A percentile compares a stretch with the other conserved stretches of the same genome.
These are phyloP conservation scores for Xestia c-nigrum DNA, from an alignment of 2,888 invertebrate species.

Conservation along the genomic window DNA sequence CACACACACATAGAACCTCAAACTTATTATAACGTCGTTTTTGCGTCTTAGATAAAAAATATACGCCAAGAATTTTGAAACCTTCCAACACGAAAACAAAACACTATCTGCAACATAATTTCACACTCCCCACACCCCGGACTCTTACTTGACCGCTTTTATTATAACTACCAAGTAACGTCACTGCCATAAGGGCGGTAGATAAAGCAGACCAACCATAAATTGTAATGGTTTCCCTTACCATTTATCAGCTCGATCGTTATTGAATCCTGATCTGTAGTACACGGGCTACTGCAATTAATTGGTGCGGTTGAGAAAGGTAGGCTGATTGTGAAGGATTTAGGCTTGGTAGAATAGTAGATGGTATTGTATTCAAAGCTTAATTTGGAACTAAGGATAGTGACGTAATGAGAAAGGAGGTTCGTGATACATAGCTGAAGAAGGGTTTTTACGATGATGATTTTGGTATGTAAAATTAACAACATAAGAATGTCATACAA, in stretches of 20 bases:
- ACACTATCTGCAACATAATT: neutral
- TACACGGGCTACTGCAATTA: slow-evolving; percentile 68
- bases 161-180: slow-evolving; percentile 74
- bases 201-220: slow-evolving; percentile 82
- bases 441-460: neutral
- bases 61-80: too few species aligned
- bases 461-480: neutral
- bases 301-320: slow-evolving; percentile 29
- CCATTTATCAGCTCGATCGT: slow-evolving; percentile 81
- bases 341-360: neutral
- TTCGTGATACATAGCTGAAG: neutral
- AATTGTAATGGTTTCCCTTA: slow-evolving; percentile 80
- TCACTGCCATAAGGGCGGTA: slow-evolving; percentile 67
- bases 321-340: slow-evolving; percentile 25
- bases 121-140: slow-evolving; percentile 21
- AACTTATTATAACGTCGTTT: too few species aligned
- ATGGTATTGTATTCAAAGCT: neutral
- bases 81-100: neutral
- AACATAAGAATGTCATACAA: too few species aligned
- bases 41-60: too few species aligned
- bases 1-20: too few species aligned
- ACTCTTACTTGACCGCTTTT: slow-evolving; percentile 51
- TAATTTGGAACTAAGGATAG: neutral
- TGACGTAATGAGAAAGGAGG: neutral
- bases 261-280: slow-evolving; percentile 75